Percentiles rank a stretch among this genome's conserved stretches.
Conservation (phyloP, 2,888 invertebrate genomes). For the Eupelmus urozonus region DNA sequence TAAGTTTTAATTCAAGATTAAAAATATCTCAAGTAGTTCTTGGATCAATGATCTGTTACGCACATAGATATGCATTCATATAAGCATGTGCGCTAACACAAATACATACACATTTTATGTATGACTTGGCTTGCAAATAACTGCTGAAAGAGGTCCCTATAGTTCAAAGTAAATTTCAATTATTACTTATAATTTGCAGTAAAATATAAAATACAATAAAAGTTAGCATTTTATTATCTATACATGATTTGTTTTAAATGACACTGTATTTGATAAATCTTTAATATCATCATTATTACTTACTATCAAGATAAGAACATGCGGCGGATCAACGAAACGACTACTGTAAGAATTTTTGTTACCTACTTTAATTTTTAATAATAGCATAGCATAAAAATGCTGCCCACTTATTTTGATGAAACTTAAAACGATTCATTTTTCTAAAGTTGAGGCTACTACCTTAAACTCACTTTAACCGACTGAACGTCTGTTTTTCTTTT, state of each 20-base stretch:
- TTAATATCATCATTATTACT: too few species aligned
- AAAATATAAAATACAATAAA: too few species aligned
- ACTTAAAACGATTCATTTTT: constrained; percentile 66
- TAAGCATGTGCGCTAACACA: neutral
- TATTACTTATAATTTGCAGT: too few species aligned
- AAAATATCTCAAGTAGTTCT: too few species aligned
- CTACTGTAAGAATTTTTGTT: constrained; percentile 42
- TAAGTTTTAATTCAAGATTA: too few species aligned
- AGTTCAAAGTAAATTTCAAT: too few species aligned
- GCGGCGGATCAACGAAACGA: constrained; percentile 4
- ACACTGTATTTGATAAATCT: too few species aligned
- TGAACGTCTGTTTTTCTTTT: neutral
- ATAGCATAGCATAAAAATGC: constrained; percentile 70
- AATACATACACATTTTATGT: neutral
- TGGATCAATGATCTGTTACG: neutral
- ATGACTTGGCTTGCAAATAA: neutral
- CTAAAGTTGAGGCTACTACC: constrained; percentile 31
- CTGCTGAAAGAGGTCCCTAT: too few species aligned
- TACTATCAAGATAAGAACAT: constrained; percentile 2
- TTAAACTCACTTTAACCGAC: neutral
- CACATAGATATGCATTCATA: neutral
- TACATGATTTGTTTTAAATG: too few species aligned
- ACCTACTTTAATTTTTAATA: constrained; percentile 59
- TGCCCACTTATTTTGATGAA: constrained; percentile 75
- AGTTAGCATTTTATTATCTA: too few species aligned